phyloP scores from a whole-genome alignment of 2,888 invertebrate species.

The Thera obeliscata region DNA sequence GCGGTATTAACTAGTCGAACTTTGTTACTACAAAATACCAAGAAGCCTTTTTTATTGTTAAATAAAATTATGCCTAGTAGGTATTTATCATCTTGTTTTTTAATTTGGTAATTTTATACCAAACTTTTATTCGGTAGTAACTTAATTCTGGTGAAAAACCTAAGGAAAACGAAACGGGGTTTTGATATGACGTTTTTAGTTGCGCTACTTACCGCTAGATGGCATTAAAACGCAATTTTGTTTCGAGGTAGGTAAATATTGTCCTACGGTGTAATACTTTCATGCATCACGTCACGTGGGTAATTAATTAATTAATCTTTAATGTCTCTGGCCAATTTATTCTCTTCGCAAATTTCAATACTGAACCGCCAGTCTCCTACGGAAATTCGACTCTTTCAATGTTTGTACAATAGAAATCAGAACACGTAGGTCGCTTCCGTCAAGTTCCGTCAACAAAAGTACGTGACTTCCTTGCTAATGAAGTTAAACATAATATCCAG shows the following conservation, averaged over 20 bases:
- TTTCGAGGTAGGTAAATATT: too few species aligned
- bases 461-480: slow-evolving; percentile 39
- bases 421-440: slow-evolving; percentile 31
- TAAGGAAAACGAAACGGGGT: too few species aligned
- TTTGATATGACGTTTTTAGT: neutral
- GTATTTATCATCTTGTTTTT: neutral
- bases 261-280: neutral
- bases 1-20: neutral
- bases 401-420: slow-evolving; percentile 29
- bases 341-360: too few species aligned
- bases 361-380: neutral
- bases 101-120: too few species aligned
- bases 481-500: neutral
- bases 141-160: too few species aligned
- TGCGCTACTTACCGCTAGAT: slow-evolving; percentile 29
- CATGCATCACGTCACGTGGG: too few species aligned
- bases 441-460: slow-evolving; percentile 37
- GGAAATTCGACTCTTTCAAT: slow-evolving; percentile 6
- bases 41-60: neutral
- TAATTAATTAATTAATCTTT: too few species aligned
- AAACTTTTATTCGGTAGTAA: too few species aligned
- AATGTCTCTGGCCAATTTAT: too few species aligned
- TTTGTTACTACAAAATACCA: neutral
- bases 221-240: slow-evolving; percentile 11
- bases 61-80: too few species aligned